Percentiles rank a stretch among this genome's conserved stretches.
Evolutionary conservation across 2,797 vertebrate species (phyloP).

Genomic region (Numenius phaeopus): DNA sequence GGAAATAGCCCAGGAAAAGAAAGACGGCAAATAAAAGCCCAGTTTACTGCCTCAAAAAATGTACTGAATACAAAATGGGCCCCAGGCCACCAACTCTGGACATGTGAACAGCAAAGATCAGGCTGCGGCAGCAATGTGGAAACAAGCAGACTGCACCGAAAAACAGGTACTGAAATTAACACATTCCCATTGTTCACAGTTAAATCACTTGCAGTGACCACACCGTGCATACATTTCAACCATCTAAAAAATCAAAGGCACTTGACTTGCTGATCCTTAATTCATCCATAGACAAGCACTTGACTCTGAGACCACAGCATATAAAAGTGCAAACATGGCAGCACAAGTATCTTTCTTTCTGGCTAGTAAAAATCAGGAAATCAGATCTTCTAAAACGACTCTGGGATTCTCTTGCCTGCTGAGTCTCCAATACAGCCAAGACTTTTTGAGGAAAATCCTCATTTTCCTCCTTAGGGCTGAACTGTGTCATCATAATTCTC

Average conservation of each 20-base stretch:
- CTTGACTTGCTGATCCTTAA: not conserved
- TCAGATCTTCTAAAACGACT: not conserved
- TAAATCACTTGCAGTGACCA: not conserved
- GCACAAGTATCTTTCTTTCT: not conserved
- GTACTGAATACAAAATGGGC: not conserved
- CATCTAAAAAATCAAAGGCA: not conserved
- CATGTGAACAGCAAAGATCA: not conserved
- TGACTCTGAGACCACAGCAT: not conserved
- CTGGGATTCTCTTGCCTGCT: not conserved
- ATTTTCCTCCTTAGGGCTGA: not conserved
- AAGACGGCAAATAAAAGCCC: constrained; percentile 1
- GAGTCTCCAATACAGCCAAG: not conserved
- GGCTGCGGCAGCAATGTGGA: not conserved
- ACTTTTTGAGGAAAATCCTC: not conserved
- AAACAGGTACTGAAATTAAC: not conserved
- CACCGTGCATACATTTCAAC: rapidly evolving
- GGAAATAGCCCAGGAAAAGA: not conserved
- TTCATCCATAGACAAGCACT: not conserved
- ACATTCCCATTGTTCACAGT: not conserved
- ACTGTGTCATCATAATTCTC: not conserved
- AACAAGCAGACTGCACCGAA: not conserved
- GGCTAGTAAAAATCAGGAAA: not conserved
- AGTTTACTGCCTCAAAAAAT: not conserved
- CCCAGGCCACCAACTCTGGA: not conserved
- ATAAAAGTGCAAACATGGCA: rapidly evolving